These are phyloP conservation scores for Coilia nasus DNA, from an alignment of 2,797 vertebrate genomes.

Conservation along the genomic window DNA sequence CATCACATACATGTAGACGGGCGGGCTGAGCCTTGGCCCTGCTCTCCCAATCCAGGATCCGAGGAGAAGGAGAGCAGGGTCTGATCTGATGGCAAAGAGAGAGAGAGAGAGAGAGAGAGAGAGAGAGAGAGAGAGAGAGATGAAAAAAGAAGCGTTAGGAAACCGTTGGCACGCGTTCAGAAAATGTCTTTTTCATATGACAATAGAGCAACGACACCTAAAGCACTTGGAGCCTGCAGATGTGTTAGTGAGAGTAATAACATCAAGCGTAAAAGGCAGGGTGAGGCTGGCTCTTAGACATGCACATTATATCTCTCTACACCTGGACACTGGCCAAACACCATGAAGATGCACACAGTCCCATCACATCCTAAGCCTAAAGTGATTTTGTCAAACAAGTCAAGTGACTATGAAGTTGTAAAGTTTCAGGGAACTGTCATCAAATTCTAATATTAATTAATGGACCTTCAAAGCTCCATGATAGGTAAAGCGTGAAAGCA, in stretches of 20 bases:
- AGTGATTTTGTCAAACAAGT: not conserved
- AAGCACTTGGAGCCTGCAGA: not conserved
- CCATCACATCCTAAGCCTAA: not conserved
- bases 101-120: not conserved
- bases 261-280: slow-evolving; percentile 17
- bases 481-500: slow-evolving; percentile 11
- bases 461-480: not conserved
- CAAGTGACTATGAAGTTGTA: not conserved
- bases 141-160: not conserved
- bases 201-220: slow-evolving; percentile 8
- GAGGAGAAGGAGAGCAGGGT: not conserved
- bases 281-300: not conserved
- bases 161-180: not conserved
- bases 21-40: not conserved
- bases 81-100: not conserved
- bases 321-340: not conserved
- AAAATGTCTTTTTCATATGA: not conserved
- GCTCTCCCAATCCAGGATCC: not conserved
- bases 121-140: not conserved
- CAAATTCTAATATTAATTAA: not conserved
- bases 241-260: slow-evolving; percentile 16
- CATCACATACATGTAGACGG: not conserved
- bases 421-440: not conserved
- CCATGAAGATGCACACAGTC: not conserved
- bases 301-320: not conserved